These are phyloP conservation scores for Sebastes trivittatus DNA, from an alignment of 2,797 vertebrate genomes.

Conservation along the genomic window DNA sequence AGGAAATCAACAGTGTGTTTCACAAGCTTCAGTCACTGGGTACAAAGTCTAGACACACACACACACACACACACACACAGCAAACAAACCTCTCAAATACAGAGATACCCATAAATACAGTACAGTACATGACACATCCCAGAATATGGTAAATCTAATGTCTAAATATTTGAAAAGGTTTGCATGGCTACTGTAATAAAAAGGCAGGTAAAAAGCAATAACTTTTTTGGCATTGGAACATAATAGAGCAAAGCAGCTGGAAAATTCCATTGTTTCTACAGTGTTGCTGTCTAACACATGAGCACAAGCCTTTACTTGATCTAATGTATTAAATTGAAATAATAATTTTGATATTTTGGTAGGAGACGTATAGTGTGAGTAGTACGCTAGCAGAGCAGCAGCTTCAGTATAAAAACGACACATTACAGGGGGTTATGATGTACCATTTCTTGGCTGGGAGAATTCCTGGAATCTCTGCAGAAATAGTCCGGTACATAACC, in stretches of 20 bases:
- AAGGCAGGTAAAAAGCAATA: neutral
- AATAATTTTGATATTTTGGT: too few relatives aligned
- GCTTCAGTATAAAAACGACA: too few relatives aligned
- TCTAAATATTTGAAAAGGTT: neutral
- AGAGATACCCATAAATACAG: neutral
- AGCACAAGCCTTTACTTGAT: neutral
- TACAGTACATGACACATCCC: neutral
- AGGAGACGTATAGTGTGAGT: too few relatives aligned
- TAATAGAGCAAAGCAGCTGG: too few relatives aligned
- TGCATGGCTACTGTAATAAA: fast-evolving
- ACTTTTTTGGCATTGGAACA: too few relatives aligned
- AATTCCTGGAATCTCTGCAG: too few relatives aligned
- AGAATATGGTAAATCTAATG: neutral
- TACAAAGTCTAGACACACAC: constrained; percentile 12
- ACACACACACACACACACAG: neutral
- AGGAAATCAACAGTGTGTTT: neutral
- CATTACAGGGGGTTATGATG: too few relatives aligned
- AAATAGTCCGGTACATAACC: too few relatives aligned
- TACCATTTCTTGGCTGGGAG: too few relatives aligned
- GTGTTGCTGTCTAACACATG: neutral
- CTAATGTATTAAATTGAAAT: neutral
- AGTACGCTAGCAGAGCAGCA: too few relatives aligned
- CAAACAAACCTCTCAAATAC: constrained; percentile 8
- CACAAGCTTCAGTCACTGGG: neutral
- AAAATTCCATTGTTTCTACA: neutral